Percentiles rank a stretch among this genome's conserved stretches.
phyloP scores from a whole-genome alignment of 2,113 vertebrate species.

The Girardinichthys multiradiatus region DNA sequence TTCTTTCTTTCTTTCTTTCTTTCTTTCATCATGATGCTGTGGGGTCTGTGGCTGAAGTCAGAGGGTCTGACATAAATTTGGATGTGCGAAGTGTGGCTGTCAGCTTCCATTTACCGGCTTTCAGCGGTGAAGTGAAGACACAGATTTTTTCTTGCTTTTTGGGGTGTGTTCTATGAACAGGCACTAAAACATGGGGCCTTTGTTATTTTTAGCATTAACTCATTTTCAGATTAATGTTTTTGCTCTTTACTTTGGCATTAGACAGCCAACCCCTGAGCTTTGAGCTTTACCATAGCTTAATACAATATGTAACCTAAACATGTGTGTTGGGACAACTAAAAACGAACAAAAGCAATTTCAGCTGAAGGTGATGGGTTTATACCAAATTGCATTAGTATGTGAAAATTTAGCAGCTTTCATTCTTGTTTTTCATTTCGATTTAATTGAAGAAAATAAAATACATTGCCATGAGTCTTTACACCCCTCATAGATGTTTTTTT shows the following conservation, averaged over 20 bases:
- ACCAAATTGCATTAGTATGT: too few species aligned
- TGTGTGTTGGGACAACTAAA: background rate
- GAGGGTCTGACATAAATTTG: slow-evolving; percentile 63
- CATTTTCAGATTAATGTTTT: slow-evolving; percentile 58
- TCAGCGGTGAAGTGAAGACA: slow-evolving; percentile 41
- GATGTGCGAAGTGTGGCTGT: slow-evolving; percentile 66
- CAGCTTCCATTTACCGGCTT: slow-evolving; percentile 55
- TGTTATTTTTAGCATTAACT: slow-evolving; percentile 58
- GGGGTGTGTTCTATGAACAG: slow-evolving; percentile 45
- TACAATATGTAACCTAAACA: background rate
- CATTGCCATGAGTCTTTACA: too few species aligned
- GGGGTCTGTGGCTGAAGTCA: slow-evolving; percentile 52
- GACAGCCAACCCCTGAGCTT: slow-evolving; percentile 12
- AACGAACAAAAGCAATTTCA: background rate
- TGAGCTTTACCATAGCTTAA: background rate
- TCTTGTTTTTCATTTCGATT: too few species aligned
- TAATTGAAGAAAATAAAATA: too few species aligned
- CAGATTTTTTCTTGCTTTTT: background rate
- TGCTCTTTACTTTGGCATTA: slow-evolving; percentile 48
- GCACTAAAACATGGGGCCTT: slow-evolving; percentile 22
- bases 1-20: background rate
- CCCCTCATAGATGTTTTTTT: too few species aligned
- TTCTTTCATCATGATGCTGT: slow-evolving; percentile 28
- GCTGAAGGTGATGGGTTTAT: too few species aligned
- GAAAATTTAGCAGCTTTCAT: too few species aligned